phyloP scores from a whole-genome alignment of 2,888 invertebrate genomes.

The Meghimatium bilineatum region DNA sequence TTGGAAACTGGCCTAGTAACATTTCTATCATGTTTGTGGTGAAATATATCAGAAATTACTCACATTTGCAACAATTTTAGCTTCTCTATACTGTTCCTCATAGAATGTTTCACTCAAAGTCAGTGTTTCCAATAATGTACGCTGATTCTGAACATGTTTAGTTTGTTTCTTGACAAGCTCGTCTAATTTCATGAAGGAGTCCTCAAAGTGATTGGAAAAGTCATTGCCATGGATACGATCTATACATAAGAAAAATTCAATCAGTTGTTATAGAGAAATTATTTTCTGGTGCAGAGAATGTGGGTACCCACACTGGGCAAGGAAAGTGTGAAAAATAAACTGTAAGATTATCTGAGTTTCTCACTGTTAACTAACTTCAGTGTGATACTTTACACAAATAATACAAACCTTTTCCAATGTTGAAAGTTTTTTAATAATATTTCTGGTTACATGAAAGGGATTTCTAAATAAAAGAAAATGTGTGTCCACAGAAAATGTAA shows the following conservation, averaged over 20 bases:
- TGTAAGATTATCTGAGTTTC: no score
- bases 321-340: no score
- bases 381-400: no score
- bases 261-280: background rate
- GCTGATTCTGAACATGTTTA: slow-evolving; percentile 88
- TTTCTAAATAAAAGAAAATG: no score
- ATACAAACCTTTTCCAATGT: no score
- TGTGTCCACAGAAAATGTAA: no score
- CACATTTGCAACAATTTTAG: slow-evolving; percentile 96
- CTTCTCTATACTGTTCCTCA: slow-evolving; percentile 93
- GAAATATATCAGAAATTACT: slow-evolving; percentile 77
- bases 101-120: slow-evolving; percentile 90
- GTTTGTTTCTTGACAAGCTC: slow-evolving; percentile 86
- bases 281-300: background rate
- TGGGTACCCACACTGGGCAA: no score
- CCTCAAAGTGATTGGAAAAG: slow-evolving; percentile 90
- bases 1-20: no score
- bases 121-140: slow-evolving; percentile 86
- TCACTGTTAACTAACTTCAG: no score
- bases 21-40: no score
- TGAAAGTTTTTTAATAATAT: no score
- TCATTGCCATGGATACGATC: slow-evolving; percentile 91
- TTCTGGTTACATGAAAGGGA: no score
- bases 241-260: slow-evolving; percentile 69
- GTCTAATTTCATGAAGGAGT: slow-evolving; percentile 87